These are phyloP conservation scores for Cercopithecus mona DNA, from an alignment of 2,113 vertebrate species.

Conservation along the genomic window DNA sequence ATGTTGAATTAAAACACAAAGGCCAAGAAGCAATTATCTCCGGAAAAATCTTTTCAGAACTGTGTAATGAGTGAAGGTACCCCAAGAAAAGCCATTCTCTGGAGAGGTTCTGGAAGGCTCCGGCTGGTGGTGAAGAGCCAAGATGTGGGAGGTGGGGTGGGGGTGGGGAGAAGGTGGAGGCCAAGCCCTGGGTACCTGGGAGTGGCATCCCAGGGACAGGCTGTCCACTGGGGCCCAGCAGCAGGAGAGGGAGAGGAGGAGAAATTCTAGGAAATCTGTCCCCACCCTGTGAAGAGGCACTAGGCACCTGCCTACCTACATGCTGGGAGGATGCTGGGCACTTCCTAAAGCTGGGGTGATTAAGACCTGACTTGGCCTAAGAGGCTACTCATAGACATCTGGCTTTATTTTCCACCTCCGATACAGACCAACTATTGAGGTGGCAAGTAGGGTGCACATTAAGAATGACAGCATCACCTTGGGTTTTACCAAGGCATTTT, in stretches of 20 bases:
- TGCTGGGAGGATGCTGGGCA: no score
- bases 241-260: background rate
- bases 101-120: background rate
- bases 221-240: background rate
- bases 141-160: background rate
- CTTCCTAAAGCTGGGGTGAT: background rate
- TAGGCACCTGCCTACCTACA: background rate
- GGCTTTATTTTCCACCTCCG: background rate
- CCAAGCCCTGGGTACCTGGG: background rate
- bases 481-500: conserved; percentile 39
- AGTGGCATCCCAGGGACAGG: background rate
- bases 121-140: background rate
- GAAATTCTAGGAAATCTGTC: background rate
- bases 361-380: background rate
- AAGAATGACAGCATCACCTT: background rate
- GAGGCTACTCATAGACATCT: background rate
- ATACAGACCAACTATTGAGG: background rate
- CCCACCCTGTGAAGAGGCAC: background rate
- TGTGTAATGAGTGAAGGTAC: background rate
- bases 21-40: background rate
- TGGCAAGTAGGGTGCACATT: background rate
- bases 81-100: background rate
- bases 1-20: background rate
- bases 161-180: background rate
- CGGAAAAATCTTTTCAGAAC: background rate